Base-by-base conservation (phyloP, 37 sponge, comb jelly and placozoan genomes). In the Cliona cf. orientalis region DNA sequence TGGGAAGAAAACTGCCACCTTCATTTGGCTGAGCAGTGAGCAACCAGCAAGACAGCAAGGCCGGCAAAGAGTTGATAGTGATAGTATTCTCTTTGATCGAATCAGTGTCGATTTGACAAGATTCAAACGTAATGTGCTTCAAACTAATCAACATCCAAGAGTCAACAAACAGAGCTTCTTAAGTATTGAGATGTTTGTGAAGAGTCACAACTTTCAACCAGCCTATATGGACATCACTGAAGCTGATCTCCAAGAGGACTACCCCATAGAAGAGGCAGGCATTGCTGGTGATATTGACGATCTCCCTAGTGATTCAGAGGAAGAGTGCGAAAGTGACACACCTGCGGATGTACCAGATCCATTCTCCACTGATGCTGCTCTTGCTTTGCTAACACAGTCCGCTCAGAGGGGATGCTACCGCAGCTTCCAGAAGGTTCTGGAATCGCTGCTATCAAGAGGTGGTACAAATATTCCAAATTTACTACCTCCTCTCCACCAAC, bases 71-170 rank as follows among this genome's bases (percentile, higher is more conserved):
- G 63, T 61, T 11, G 17, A 49, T 66, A 75, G 44, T 11, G 17
- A 49, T 66, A 75, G 44, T 57, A 62, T 56, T 23, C 25, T 66
- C 1, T 82, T 59, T 43, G 79, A 82, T 75, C 61, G 78, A 25
- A 82, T 91, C n/a, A 91, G 92, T 72, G 65, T 91, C 40, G 92
- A 91, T 71, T 60, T 91, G 4, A 89, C 83, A 3, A 31, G 69
- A 45, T 84, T 84, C 34, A 81, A 81, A 26, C 26, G 58, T 2
- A 57, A 73, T 9, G 46, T 78, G 23, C 33, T 42, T 2, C 28
- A 40, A 5, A 60, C 29, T 1, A 38, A 67, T 2, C 68, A 65
- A 23, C 92, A 91, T 65, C 92, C 92, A 29, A 62, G 28, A 44
- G 55, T 91, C 22, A 86, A 71, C 39, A 91, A 91, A 58, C 36